Conservation (phyloP, 1,140 invertebrate species). For the Adoxophyes honmai region DNA sequence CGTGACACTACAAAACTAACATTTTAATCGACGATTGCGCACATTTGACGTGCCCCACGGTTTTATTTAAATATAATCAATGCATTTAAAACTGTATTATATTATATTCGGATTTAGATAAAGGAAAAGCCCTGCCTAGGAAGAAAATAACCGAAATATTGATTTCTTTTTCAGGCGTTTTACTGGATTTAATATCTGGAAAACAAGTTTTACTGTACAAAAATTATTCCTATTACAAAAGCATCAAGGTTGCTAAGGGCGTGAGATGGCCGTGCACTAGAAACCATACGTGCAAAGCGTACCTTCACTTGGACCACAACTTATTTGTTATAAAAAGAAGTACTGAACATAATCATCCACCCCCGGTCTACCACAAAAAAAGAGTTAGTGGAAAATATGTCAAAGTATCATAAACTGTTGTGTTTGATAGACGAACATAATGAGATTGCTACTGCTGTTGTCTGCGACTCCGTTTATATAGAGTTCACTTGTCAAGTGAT, state of each 20-base stretch:
- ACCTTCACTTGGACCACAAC: constrained; percentile 2
- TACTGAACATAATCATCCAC: background rate
- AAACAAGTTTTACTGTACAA: constrained; percentile 27
- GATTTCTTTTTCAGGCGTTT: background rate
- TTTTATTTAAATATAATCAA: too few species aligned
- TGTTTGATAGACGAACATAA: too few species aligned
- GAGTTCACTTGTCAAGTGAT: too few species aligned
- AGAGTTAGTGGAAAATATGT: constrained; percentile 3
- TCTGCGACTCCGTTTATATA: too few species aligned
- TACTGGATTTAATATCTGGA: background rate
- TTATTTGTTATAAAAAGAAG: background rate
- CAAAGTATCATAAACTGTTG: background rate
- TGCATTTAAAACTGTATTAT: too few species aligned
- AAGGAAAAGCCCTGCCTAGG: too few species aligned
- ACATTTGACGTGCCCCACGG: too few species aligned
- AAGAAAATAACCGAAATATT: too few species aligned
- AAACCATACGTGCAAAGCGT: constrained; percentile 28
- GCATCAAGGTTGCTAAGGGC: constrained; percentile 16
- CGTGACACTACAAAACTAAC: too few species aligned
- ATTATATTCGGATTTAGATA: too few species aligned
- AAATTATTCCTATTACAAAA: constrained; percentile 37
- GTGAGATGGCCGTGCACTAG: constrained; percentile 38
- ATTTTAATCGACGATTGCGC: too few species aligned
- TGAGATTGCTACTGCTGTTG: too few species aligned
- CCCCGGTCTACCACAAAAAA: background rate